phyloP scores from a whole-genome alignment of 1,140 invertebrate genomes.

The Phocides pigmalion region DNA sequence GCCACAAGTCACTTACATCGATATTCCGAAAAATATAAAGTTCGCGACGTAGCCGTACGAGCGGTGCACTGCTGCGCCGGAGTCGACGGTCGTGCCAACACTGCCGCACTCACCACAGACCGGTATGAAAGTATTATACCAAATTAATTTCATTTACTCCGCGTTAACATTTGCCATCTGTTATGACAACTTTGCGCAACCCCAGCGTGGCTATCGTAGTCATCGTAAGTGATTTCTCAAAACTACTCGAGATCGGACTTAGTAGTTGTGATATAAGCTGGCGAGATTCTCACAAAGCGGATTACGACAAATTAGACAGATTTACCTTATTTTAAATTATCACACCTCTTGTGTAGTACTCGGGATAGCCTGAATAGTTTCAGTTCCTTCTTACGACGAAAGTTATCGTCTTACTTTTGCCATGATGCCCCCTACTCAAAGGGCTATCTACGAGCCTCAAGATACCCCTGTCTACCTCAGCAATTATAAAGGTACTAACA shows the following conservation, averaged over 20 bases:
- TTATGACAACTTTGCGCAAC: constrained; percentile 53
- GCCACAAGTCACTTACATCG: constrained; percentile 16
- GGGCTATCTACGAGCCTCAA: too few species aligned
- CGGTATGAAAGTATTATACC: constrained; percentile 71
- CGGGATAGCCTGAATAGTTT: too few species aligned
- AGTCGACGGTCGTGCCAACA: constrained; percentile 57
- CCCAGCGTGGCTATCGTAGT: constrained; percentile 7
- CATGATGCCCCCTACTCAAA: too few species aligned
- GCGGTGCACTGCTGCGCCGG: constrained; percentile 48
- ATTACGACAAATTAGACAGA: not conserved
- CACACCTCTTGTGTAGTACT: not conserved
- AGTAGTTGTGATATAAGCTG: not conserved
- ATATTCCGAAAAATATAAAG: not conserved
- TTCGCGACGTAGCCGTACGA: constrained; percentile 36
- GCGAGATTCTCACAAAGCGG: constrained; percentile 5
- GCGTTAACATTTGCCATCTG: constrained; percentile 61
- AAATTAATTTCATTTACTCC: constrained; percentile 68
- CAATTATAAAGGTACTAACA: too few species aligned
- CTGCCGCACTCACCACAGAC: constrained; percentile 53
- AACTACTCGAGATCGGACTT: constrained; percentile 4
- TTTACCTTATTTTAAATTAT: not conserved
- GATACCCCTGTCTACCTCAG: too few species aligned
- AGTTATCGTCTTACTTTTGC: too few species aligned
- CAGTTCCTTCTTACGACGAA: too few species aligned
- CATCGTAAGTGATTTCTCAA: constrained; percentile 19